These are phyloP conservation scores for Andrena marginata DNA, from an alignment of 2,888 invertebrate species.

Conservation along the genomic window DNA sequence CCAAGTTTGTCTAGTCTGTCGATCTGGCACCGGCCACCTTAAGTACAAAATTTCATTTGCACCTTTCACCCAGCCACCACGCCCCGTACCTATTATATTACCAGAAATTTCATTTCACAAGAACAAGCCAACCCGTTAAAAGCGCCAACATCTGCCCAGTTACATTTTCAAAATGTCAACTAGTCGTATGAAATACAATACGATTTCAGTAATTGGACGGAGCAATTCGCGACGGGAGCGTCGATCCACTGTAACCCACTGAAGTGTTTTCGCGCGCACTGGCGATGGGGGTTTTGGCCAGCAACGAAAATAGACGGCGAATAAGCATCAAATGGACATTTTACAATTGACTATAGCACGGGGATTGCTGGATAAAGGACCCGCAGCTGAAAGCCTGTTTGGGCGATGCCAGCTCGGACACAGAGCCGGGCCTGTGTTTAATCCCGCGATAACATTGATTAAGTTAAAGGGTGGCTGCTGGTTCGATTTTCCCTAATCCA, in stretches of 20 bases:
- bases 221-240: background rate
- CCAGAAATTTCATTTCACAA: background rate
- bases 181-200: background rate
- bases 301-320: slow-evolving; percentile 10
- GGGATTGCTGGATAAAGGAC: slow-evolving; percentile 53
- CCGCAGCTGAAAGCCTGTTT: slow-evolving; percentile 66
- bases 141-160: background rate
- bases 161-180: background rate
- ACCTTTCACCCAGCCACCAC: background rate
- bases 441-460: slow-evolving; percentile 78
- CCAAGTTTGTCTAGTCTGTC: background rate
- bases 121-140: background rate
- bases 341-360: slow-evolving; percentile 30
- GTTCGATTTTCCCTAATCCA: slow-evolving; percentile 50
- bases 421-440: slow-evolving; percentile 67
- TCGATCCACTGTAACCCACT: background rate
- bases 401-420: slow-evolving; percentile 50
- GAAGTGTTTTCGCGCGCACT: background rate
- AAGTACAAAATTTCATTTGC: slow-evolving; percentile 1
- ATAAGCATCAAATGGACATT: slow-evolving; percentile 29
- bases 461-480: slow-evolving; percentile 70
- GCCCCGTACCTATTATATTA: background rate
- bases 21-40: background rate
- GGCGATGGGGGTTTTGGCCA: no score
- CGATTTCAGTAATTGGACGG: slow-evolving; percentile 16